These are phyloP conservation scores for Solea senegalensis DNA, from an alignment of 2,113 vertebrate genomes.

Conservation along the genomic window DNA sequence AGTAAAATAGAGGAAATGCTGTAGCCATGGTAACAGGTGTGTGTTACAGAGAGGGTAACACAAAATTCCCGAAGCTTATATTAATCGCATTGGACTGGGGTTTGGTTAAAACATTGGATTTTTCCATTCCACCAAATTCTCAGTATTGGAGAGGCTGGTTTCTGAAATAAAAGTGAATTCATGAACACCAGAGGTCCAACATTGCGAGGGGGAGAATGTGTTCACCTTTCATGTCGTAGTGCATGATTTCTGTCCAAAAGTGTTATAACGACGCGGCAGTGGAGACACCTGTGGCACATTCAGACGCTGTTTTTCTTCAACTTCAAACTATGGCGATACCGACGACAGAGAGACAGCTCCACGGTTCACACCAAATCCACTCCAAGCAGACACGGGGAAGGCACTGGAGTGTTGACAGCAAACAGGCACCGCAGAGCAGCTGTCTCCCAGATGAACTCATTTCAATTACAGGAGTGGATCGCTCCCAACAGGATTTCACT, in stretches of 20 bases:
- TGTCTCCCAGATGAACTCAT: slow-evolving; percentile 75
- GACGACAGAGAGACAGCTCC: not conserved
- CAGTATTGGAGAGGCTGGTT: too few relatives aligned
- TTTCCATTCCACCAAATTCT: too few relatives aligned
- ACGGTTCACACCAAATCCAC: slow-evolving; percentile 24
- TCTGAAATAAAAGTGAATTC: too few relatives aligned
- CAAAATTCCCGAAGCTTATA: too few relatives aligned
- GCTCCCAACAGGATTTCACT: slow-evolving; percentile 73
- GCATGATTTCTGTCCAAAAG: slow-evolving; percentile 1
- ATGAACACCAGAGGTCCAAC: not conserved
- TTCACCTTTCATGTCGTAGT: slow-evolving; percentile 5
- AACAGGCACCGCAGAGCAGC: slow-evolving; percentile 56
- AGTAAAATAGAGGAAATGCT: too few relatives aligned
- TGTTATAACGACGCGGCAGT: not conserved
- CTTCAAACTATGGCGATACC: slow-evolving; percentile 15
- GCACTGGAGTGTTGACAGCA: slow-evolving; percentile 54
- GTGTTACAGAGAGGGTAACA: too few relatives aligned
- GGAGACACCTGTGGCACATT: slow-evolving; percentile 14
- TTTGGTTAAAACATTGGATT: too few relatives aligned
- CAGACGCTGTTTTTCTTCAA: not conserved
- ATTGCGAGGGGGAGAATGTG: slow-evolving; percentile 11
- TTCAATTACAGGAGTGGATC: slow-evolving; percentile 75
- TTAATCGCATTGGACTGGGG: too few relatives aligned
- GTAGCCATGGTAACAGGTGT: too few relatives aligned
- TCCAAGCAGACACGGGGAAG: slow-evolving; percentile 6